Evolutionary conservation across 2,113 vertebrate genomes (phyloP).

Genomic region (Tachysurus vachellii): DNA sequence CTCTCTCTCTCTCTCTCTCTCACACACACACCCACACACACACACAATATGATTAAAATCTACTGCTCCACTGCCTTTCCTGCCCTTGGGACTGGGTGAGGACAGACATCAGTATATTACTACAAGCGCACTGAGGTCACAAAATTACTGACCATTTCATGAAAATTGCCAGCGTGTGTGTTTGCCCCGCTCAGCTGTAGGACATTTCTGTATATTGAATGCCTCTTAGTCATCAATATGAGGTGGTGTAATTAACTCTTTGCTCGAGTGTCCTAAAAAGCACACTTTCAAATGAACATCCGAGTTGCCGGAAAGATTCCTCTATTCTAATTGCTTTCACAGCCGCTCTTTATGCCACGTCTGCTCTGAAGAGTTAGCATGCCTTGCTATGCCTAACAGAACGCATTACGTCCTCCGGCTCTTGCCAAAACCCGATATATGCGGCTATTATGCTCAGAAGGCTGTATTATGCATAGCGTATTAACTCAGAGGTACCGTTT

Average conservation of each 20-base stretch:
- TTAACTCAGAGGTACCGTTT: constrained; percentile 6
- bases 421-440: not conserved
- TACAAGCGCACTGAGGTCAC: constrained; percentile 35
- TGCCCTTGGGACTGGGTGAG: constrained; percentile 48
- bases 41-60: constrained; percentile 50
- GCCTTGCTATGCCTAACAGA: not conserved
- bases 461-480: constrained; percentile 22
- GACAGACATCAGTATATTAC: constrained; percentile 44
- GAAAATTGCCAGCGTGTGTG: constrained; percentile 44
- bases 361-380: not conserved
- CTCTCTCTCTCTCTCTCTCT: constrained; percentile 26
- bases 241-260: constrained; percentile 39
- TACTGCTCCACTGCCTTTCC: constrained; percentile 39
- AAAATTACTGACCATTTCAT: constrained; percentile 55
- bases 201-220: constrained; percentile 32
- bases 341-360: not conserved
- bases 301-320: not conserved
- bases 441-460: not conserved
- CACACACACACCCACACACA: constrained; percentile 7
- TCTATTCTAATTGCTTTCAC: not conserved
- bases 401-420: constrained; percentile 2
- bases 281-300: not conserved
- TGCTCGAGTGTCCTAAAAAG: not conserved
- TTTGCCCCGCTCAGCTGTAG: constrained; percentile 23
- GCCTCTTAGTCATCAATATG: constrained; percentile 1